These are phyloP conservation scores for Laterallus jamaicensis DNA, from an alignment of 2,113 vertebrate species.

Conservation along the genomic window DNA sequence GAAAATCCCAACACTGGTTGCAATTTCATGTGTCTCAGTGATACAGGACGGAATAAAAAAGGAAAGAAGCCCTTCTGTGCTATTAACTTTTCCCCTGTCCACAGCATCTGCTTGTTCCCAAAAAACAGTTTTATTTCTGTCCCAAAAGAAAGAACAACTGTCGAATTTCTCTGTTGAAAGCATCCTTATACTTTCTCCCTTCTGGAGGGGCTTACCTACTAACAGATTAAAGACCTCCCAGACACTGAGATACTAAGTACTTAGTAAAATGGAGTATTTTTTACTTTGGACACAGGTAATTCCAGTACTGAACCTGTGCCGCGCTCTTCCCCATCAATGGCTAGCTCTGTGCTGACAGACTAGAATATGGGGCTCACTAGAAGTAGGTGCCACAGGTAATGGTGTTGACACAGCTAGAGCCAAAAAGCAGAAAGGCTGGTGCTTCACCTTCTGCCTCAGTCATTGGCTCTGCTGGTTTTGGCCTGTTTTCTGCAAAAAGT, in stretches of 20 bases:
- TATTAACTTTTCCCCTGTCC: neutral
- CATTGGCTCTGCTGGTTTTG: neutral
- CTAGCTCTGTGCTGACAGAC: neutral
- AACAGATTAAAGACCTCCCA: neutral
- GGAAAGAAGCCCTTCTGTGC: neutral
- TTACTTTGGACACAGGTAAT: neutral
- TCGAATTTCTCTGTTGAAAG: neutral
- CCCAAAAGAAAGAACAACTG: neutral
- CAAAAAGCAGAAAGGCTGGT: neutral
- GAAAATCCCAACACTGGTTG: neutral
- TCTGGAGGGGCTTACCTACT: neutral
- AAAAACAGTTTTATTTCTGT: neutral
- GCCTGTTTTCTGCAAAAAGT: neutral
- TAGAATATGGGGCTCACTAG: neutral
- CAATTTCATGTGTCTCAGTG: neutral
- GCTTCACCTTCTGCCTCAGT: neutral
- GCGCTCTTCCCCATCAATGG: neutral
- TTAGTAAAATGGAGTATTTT: neutral
- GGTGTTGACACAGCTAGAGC: neutral
- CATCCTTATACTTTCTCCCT: neutral
- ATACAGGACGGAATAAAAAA: neutral
- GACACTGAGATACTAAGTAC: neutral
- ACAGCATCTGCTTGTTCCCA: neutral
- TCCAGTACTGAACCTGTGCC: neutral
- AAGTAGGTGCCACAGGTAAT: neutral